Percentiles rank a stretch among this genome's conserved stretches.
phyloP scores from a whole-genome alignment of 2,113 vertebrate genomes.

The Nothoprocta perdicaria region DNA sequence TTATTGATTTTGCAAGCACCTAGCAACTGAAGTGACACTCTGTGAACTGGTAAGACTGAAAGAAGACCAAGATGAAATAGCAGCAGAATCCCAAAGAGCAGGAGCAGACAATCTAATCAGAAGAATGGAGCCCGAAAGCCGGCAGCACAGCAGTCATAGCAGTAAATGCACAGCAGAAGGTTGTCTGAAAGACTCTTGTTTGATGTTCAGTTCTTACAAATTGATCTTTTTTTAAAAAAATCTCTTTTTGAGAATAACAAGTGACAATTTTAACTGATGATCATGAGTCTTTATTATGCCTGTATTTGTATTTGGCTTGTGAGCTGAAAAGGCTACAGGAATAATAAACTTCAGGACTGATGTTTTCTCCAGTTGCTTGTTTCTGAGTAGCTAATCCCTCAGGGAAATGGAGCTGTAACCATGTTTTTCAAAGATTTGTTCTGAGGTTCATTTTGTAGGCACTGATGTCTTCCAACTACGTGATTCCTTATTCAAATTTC shows the following conservation, averaged over 20 bases:
- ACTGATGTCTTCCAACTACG: background rate
- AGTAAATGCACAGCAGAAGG: background rate
- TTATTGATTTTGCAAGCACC: background rate
- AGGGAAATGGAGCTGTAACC: background rate
- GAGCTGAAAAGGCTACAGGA: background rate
- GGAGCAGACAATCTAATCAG: background rate
- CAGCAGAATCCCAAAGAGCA: background rate
- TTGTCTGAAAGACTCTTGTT: background rate
- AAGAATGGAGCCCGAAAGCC: background rate
- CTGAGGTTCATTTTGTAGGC: background rate
- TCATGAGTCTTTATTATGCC: background rate
- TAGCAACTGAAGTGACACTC: background rate
- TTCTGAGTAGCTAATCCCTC: background rate
- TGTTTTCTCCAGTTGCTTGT: background rate
- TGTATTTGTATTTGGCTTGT: background rate
- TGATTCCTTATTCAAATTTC: background rate
- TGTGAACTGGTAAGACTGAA: background rate
- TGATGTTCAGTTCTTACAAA: background rate
- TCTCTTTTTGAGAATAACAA: background rate
- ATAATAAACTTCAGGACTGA: background rate
- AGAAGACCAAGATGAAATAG: background rate
- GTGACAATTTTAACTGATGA: background rate
- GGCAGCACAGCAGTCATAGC: background rate
- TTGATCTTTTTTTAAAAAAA: background rate
- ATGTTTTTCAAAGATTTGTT: background rate